Evolutionary conservation across 2,888 invertebrate species (phyloP).

Genomic region (Schrankia costaestrigalis): DNA sequence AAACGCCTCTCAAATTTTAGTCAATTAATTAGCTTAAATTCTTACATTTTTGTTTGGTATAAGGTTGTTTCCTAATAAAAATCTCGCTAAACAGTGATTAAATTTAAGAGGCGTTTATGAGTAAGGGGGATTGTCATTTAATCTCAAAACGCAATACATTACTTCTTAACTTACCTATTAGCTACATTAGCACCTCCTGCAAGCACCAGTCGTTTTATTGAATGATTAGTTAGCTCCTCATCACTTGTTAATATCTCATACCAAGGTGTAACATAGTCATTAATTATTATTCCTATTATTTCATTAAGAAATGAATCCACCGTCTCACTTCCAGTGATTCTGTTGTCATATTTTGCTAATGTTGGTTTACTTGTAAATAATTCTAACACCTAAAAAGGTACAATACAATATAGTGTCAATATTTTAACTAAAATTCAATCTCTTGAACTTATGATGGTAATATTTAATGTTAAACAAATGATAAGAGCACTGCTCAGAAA

Average conservation of each 20-base stretch:
- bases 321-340: conserved; percentile 91
- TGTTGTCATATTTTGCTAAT: conserved; percentile 63
- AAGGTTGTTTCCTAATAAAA: too few relatives aligned
- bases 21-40: too few relatives aligned
- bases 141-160: too few relatives aligned
- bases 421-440: neutral
- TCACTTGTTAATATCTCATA: conserved; percentile 85
- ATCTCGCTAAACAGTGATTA: too few relatives aligned
- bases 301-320: conserved; percentile 93
- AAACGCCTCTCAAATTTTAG: too few relatives aligned
- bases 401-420: neutral
- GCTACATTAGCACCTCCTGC: conserved; percentile 83
- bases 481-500: too few relatives aligned
- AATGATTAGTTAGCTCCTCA: conserved; percentile 85
- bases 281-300: conserved; percentile 88
- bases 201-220: conserved; percentile 85
- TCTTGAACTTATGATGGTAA: too few relatives aligned
- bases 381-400: conserved; percentile 54
- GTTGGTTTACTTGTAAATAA: conserved; percentile 54
- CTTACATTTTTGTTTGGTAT: too few relatives aligned
- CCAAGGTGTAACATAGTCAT: conserved; percentile 91
- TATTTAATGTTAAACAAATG: too few relatives aligned
- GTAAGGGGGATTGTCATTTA: too few relatives aligned
- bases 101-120: too few relatives aligned
- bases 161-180: conserved; percentile 77